A percentile compares a stretch with the other conserved stretches of the same genome.
Evolutionary conservation across 30 jellyfish, hydroid and myxozoan species (phyloP).

Genomic region (Mastigias papua): DNA sequence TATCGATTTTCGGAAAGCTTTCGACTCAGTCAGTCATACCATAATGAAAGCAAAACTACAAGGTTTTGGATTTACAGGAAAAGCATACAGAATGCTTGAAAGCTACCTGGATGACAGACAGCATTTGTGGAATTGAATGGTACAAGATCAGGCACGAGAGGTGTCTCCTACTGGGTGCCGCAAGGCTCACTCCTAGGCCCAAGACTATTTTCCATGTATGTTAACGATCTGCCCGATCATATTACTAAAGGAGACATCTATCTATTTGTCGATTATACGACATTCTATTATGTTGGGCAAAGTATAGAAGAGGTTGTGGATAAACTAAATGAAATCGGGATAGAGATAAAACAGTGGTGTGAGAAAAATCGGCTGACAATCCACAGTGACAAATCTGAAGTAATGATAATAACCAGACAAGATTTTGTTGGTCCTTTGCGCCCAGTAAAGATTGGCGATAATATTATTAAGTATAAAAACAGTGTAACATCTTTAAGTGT

Average conservation of each 20-base stretch:
- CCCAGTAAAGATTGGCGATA: slow-evolving; percentile 33
- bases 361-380: slow-evolving; percentile 39
- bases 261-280: slow-evolving; percentile 29
- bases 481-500: slow-evolving; percentile 44
- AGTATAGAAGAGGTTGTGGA: neutral
- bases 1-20: neutral
- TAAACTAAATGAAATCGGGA: slow-evolving; percentile 21
- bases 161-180: slow-evolving; percentile 16
- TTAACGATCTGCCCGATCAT: slow-evolving; percentile 17
- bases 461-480: neutral
- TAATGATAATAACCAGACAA: slow-evolving; percentile 16
- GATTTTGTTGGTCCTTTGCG: slow-evolving; percentile 45
- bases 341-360: slow-evolving; percentile 31
- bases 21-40: slow-evolving; percentile 39
- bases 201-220: neutral
- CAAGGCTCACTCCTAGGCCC: slow-evolving; percentile 3
- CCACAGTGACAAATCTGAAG: slow-evolving; percentile 24
- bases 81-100: slow-evolving; percentile 32
- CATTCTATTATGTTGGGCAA: slow-evolving; percentile 15
- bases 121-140: neutral
- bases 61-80: slow-evolving; percentile 39
- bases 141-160: slow-evolving; percentile 11
- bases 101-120: slow-evolving; percentile 9
- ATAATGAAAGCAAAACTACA: slow-evolving; percentile 27
- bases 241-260: slow-evolving; percentile 41